Conservation (phyloP, 2,888 invertebrate species). For the Patella depressa region DNA sequence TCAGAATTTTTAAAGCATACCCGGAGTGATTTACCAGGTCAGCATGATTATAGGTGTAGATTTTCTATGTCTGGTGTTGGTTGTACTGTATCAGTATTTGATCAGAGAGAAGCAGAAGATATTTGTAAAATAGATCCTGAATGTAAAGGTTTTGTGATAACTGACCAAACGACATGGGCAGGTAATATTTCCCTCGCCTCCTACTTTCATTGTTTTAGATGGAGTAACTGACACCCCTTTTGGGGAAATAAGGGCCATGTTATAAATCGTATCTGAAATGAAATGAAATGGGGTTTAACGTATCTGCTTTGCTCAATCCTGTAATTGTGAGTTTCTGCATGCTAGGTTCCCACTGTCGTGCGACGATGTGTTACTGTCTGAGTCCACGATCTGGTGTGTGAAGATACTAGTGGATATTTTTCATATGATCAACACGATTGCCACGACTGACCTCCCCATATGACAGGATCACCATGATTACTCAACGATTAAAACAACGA, state of each 20-base stretch:
- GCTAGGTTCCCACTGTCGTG: neutral
- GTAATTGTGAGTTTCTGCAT: neutral
- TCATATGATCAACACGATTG: too few species aligned
- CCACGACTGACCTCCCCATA: too few species aligned
- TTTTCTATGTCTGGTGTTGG: conserved; percentile 65
- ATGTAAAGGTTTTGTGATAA: conserved; percentile 68
- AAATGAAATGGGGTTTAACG: too few species aligned
- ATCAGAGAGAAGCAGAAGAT: conserved; percentile 67
- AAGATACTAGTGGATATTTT: too few species aligned
- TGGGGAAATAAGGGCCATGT: neutral
- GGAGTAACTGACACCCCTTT: neutral
- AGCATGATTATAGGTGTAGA: conserved; percentile 69
- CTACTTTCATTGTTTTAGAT: too few species aligned
- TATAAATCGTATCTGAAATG: neutral
- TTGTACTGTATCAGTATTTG: conserved; percentile 69
- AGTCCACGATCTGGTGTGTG: too few species aligned
- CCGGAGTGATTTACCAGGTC: conserved; percentile 63
- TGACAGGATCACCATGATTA: too few species aligned
- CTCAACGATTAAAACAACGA: too few species aligned
- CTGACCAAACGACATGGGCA: conserved; percentile 66
- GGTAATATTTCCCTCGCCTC: conserved; percentile 45
- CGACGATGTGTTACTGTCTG: too few species aligned
- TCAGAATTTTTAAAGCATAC: conserved; percentile 48
- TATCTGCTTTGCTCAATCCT: neutral
- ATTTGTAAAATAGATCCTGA: conserved; percentile 65